These are phyloP conservation scores for Eulemur coronatus DNA, from an alignment of 2,797 vertebrate genomes.

Conservation along the genomic window DNA sequence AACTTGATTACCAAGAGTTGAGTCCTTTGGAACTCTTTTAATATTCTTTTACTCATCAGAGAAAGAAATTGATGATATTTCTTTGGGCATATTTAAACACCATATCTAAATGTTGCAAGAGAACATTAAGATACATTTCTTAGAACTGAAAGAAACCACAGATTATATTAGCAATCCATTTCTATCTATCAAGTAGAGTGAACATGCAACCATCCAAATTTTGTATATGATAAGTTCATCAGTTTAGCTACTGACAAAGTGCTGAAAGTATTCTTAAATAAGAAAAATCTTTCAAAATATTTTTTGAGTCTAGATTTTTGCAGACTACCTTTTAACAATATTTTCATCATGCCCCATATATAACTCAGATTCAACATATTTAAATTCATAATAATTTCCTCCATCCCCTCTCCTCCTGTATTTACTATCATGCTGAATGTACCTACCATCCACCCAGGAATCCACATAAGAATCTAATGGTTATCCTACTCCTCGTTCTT, in stretches of 20 bases:
- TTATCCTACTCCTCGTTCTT: background rate
- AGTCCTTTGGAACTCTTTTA: background rate
- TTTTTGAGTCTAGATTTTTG: background rate
- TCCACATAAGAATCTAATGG: background rate
- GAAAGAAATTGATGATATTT: conserved; percentile 30
- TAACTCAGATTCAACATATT: background rate
- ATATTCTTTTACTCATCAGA: conserved; percentile 1
- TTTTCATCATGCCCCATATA: background rate
- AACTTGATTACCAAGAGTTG: conserved; percentile 25
- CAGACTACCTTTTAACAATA: background rate
- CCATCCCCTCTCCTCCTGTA: background rate
- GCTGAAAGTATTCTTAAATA: conserved; percentile 32
- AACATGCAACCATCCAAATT: conserved; percentile 4
- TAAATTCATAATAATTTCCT: background rate
- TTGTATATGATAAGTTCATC: conserved; percentile 3
- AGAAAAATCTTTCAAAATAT: background rate
- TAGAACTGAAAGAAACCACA: conserved; percentile 27
- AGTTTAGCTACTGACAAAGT: conserved; percentile 6
- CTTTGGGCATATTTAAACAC: background rate
- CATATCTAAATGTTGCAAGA: background rate
- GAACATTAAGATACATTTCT: background rate
- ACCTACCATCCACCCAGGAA: background rate
- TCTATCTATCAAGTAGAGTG: conserved; percentile 9
- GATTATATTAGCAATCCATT: conserved; percentile 17
- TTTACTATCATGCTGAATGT: background rate